Percentiles rank a stretch among this genome's conserved stretches.
Conservation (phyloP, 2,888 invertebrate genomes). For the Drosophila yooni region DNA sequence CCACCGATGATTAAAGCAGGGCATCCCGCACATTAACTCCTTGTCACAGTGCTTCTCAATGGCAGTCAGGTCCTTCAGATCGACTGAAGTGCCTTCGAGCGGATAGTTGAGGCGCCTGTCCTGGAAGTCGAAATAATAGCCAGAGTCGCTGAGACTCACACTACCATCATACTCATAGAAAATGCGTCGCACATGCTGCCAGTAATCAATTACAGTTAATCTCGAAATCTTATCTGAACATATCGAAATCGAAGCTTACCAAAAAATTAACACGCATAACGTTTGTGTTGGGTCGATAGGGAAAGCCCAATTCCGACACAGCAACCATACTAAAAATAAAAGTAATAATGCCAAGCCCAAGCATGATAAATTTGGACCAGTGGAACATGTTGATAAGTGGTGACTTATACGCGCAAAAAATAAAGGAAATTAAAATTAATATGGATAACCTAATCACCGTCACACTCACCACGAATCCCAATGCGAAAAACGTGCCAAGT, state of each 20-base stretch:
- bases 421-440: background rate
- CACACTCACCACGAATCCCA: conserved; percentile 82
- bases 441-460: background rate
- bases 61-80: conserved; percentile 59
- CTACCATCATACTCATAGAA: conserved; percentile 84
- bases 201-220: background rate
- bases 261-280: conserved; percentile 86
- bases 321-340: conserved; percentile 79
- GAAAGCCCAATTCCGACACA: conserved; percentile 87
- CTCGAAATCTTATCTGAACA: no score
- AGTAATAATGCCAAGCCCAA: conserved; percentile 63
- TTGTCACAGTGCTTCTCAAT: conserved; percentile 67
- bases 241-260: conserved; percentile 82
- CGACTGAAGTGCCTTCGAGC: conserved; percentile 57
- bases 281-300: conserved; percentile 86
- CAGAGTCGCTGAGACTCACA: conserved; percentile 84
- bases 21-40: conserved; percentile 80
- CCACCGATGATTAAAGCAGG: conserved; percentile 81
- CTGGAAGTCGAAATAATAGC: conserved; percentile 86
- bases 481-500: conserved; percentile 74
- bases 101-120: conserved; percentile 82
- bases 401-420: conserved; percentile 56
- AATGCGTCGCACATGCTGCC: conserved; percentile 85
- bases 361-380: conserved; percentile 73
- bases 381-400: conserved; percentile 83